A percentile compares a stretch with the other conserved stretches of the same genome.
Evolutionary conservation across 1,140 invertebrate genomes (phyloP).

Genomic region (Bradysia coprophila): DNA sequence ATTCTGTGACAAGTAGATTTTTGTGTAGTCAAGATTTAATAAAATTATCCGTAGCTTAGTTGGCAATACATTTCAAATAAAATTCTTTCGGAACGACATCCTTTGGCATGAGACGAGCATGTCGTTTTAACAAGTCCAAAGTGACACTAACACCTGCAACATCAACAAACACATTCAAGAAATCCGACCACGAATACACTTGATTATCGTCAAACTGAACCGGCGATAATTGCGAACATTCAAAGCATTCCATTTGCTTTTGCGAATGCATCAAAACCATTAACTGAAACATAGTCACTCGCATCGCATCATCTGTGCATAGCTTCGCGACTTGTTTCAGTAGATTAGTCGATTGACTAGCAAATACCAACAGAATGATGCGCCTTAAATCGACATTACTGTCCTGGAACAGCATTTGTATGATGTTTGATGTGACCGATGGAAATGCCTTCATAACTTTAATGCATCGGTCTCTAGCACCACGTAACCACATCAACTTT

Average conservation of each 20-base stretch:
- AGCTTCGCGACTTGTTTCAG: no score
- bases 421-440: slow-evolving; percentile 15
- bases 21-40: no score
- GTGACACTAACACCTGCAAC: background rate
- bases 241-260: background rate
- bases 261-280: background rate
- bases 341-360: no score
- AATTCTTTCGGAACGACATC: background rate
- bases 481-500: slow-evolving; percentile 20
- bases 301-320: no score
- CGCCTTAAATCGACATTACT: background rate
- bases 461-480: slow-evolving; percentile 20
- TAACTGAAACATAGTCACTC: no score
- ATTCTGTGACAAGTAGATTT: no score
- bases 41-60: no score
- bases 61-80: background rate
- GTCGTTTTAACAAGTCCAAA: background rate
- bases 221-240: background rate
- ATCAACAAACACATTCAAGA: background rate
- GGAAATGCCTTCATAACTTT: slow-evolving; percentile 17
- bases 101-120: background rate
- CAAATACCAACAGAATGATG: background rate
- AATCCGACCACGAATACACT: background rate
- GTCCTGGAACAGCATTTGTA: slow-evolving; percentile 6
- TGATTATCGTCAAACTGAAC: background rate